phyloP scores from a whole-genome alignment of 2,888 invertebrate species.

The Platynereis dumerilii region DNA sequence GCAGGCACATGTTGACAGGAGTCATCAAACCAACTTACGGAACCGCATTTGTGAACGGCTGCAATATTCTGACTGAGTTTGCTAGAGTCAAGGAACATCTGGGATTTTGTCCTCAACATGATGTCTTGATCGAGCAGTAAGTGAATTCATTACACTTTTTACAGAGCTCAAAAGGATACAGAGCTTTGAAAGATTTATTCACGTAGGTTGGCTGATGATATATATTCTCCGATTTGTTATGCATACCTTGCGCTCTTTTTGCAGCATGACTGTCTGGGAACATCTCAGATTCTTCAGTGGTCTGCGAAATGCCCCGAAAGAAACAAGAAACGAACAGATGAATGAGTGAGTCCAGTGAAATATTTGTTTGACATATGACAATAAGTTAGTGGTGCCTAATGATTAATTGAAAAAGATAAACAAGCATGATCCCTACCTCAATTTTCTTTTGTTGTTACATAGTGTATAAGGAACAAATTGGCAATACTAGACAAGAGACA shows the following conservation, averaged over 20 bases:
- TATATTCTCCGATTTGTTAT: background rate
- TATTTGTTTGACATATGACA: no score
- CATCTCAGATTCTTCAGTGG: constrained; percentile 62
- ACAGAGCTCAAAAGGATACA: background rate
- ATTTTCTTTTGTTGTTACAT: no score
- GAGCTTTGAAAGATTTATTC: background rate
- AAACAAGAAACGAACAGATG: no score
- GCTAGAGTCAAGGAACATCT: constrained; percentile 47
- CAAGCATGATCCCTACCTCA: no score
- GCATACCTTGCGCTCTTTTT: no score
- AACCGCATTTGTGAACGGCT: constrained; percentile 45
- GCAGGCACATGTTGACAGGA: constrained; percentile 59
- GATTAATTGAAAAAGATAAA: no score
- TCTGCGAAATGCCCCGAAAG: constrained; percentile 46
- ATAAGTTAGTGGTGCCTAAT: no score
- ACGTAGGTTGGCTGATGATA: background rate
- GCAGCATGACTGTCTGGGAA: constrained; percentile 63
- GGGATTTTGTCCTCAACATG: constrained; percentile 65
- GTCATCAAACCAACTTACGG: constrained; percentile 44
- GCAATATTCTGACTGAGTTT: constrained; percentile 39
- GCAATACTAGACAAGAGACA: no score
- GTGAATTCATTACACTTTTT: constrained; percentile 29
- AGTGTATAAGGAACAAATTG: no score
- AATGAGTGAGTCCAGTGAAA: no score
- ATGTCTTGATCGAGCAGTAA: constrained; percentile 63